These are phyloP conservation scores for Axis porcinus DNA, from an alignment of 2,113 vertebrate species.

Conservation along the genomic window DNA sequence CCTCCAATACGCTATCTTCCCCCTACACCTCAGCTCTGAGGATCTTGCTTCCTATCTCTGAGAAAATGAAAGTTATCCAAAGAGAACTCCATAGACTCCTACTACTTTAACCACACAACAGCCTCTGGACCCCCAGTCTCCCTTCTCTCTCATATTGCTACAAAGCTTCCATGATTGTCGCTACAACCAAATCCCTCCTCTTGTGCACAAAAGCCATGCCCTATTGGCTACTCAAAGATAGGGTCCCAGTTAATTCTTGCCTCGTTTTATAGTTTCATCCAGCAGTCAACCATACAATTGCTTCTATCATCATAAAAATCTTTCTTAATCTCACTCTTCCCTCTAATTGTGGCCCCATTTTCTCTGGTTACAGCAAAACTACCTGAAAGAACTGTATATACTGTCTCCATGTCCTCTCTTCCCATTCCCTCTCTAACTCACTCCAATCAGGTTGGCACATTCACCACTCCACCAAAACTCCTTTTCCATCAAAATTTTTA, in stretches of 20 bases:
- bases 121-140: neutral
- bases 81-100: neutral
- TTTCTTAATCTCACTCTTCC: neutral
- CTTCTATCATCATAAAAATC: neutral
- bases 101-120: neutral
- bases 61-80: neutral
- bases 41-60: neutral
- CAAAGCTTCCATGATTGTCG: neutral
- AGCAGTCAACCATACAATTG: neutral
- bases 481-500: neutral
- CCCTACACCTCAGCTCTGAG: neutral
- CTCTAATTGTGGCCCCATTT: neutral
- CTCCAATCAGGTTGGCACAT: neutral
- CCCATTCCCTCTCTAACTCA: neutral
- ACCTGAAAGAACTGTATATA: neutral
- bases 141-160: neutral
- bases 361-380: neutral
- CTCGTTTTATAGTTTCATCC: neutral
- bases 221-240: neutral
- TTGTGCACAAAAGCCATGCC: neutral
- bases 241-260: neutral
- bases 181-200: neutral
- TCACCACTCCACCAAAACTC: neutral
- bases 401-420: neutral
- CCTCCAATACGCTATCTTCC: neutral